These are phyloP conservation scores for Ptychobarbus kaznakovi DNA, from an alignment of 2,797 vertebrate genomes.

Conservation along the genomic window DNA sequence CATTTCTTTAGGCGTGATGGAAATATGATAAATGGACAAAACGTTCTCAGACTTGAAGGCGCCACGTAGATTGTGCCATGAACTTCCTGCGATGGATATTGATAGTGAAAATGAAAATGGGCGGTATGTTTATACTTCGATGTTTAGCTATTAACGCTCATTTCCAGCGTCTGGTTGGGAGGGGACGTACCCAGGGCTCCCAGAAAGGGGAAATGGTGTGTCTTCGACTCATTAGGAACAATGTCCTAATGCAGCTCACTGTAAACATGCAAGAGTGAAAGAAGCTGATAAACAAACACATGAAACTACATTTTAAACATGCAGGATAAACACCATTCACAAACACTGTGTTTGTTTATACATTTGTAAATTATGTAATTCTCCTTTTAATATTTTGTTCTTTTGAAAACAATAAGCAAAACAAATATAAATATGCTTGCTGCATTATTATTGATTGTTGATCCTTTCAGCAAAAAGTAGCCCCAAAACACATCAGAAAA, in stretches of 20 bases:
- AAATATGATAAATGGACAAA: constrained; percentile 13
- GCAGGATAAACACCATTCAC: constrained; percentile 38
- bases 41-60: constrained; percentile 53
- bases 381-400: neutral
- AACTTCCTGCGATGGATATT: constrained; percentile 56
- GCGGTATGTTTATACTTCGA: constrained; percentile 49
- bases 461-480: neutral
- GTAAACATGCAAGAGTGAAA: constrained; percentile 62
- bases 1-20: neutral
- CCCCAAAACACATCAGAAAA: neutral
- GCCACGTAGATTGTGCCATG: constrained; percentile 53
- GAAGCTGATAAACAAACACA: constrained; percentile 31
- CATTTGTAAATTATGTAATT: constrained; percentile 3
- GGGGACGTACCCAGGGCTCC: constrained; percentile 3
- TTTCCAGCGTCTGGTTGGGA: constrained; percentile 20
- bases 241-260: constrained; percentile 42
- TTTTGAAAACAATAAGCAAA: constrained; percentile 19
- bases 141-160: constrained; percentile 53
- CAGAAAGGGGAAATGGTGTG: constrained; percentile 57
- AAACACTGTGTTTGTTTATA: neutral
- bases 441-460: neutral
- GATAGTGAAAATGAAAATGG: constrained; percentile 58
- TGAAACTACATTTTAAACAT: constrained; percentile 8
- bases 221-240: constrained; percentile 47
- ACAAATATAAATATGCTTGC: neutral